phyloP scores from a whole-genome alignment of 1,140 invertebrate species.

The Drosophila pallidifrons region DNA sequence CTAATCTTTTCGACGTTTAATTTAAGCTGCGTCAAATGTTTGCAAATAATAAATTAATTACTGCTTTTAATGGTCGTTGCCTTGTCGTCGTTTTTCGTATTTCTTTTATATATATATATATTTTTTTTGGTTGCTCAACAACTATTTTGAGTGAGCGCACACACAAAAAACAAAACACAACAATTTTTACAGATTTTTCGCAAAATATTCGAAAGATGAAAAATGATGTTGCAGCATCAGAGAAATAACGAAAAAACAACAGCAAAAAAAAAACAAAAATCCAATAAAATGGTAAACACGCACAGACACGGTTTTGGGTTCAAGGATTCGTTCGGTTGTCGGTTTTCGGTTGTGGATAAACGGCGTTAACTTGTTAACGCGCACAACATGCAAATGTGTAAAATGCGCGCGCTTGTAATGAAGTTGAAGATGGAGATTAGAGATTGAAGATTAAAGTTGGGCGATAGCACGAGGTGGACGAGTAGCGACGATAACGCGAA shows the following conservation, averaged over 20 bases:
- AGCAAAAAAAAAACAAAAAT: background rate
- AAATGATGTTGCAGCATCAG: constrained; percentile 16
- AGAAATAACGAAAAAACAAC: background rate
- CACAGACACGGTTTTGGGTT: constrained; percentile 4
- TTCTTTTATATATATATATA: no score
- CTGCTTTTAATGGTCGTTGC: constrained; percentile 1
- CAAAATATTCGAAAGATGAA: constrained; percentile 23
- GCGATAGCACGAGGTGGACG: background rate
- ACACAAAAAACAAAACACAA: constrained; percentile 20
- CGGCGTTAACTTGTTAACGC: constrained; percentile 23
- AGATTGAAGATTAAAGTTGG: no score
- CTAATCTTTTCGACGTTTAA: constrained; percentile 16
- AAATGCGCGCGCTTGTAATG: constrained; percentile 35
- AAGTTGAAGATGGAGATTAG: background rate
- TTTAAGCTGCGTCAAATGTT: constrained; percentile 15
- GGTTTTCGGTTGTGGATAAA: background rate
- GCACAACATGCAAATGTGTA: background rate
- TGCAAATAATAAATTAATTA: constrained; percentile 10
- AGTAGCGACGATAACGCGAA: constrained; percentile 1
- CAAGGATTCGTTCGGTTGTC: constrained; percentile 21
- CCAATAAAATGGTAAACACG: constrained; percentile 10
- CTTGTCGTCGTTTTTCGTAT: background rate
- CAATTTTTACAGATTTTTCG: constrained; percentile 17
- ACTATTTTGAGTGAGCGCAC: constrained; percentile 20
- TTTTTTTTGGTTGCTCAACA: background rate